Evolutionary conservation across 2,888 invertebrate species (phyloP).

Genomic region (Eurytoma californica): DNA sequence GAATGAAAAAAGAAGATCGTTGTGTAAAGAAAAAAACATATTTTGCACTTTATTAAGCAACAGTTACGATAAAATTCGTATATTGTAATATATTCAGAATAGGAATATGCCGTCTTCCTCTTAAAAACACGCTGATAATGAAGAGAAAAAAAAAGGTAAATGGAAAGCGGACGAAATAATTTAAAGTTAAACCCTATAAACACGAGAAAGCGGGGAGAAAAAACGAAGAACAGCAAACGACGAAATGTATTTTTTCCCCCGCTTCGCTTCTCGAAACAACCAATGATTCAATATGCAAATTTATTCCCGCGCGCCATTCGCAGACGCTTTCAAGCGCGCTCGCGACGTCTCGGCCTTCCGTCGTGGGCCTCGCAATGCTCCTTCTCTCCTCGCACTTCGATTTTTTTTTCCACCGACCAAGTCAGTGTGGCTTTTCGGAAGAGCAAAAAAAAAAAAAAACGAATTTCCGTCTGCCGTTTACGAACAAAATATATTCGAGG

Average conservation of each 20-base stretch:
- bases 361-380: constrained; percentile 14
- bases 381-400: too few species aligned
- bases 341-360: constrained; percentile 29
- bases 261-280: constrained; percentile 28
- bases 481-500: too few species aligned
- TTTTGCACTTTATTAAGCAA: constrained; percentile 56
- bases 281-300: constrained; percentile 41
- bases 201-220: constrained; percentile 9
- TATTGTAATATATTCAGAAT: constrained; percentile 58
- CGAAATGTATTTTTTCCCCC: constrained; percentile 30
- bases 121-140: constrained; percentile 47
- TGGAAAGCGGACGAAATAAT: constrained; percentile 51
- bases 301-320: constrained; percentile 42
- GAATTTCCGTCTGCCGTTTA: too few species aligned
- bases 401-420: too few species aligned
- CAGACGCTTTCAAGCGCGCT: constrained; percentile 33
- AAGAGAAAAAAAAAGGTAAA: constrained; percentile 15
- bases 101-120: constrained; percentile 58
- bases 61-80: constrained; percentile 53
- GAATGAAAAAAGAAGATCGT: constrained; percentile 3
- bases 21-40: constrained; percentile 49
- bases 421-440: too few species aligned
- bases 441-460: not conserved
- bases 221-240: constrained; percentile 29
- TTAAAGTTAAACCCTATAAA: constrained; percentile 42